Evolutionary conservation across 2,888 invertebrate species (phyloP).

Genomic region (Baronia brevicornis): DNA sequence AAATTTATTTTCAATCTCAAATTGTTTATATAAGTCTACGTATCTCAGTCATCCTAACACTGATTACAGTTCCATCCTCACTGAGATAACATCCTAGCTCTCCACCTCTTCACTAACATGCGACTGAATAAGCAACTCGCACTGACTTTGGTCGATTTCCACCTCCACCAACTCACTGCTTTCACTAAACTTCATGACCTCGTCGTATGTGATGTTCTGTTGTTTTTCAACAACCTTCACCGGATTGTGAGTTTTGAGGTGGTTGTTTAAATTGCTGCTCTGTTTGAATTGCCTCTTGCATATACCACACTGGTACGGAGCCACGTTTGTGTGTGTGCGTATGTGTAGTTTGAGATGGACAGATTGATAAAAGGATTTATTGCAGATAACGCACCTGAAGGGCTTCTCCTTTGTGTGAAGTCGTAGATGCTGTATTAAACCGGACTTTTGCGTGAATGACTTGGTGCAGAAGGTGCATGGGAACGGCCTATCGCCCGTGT

Average conservation of each 20-base stretch:
- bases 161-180: too few relatives aligned
- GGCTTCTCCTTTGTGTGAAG: slow-evolving; percentile 61
- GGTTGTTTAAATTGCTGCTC: slow-evolving; percentile 60
- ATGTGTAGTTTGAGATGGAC: slow-evolving; percentile 60
- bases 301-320: slow-evolving; percentile 57
- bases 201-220: slow-evolving; percentile 32
- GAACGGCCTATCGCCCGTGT: slow-evolving; percentile 57
- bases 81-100: too few relatives aligned
- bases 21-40: too few relatives aligned
- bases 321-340: slow-evolving; percentile 60
- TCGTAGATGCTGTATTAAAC: slow-evolving; percentile 58
- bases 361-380: slow-evolving; percentile 58
- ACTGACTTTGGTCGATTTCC: too few relatives aligned
- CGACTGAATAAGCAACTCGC: too few relatives aligned
- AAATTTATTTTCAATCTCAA: too few relatives aligned
- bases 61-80: too few relatives aligned
- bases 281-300: slow-evolving; percentile 60
- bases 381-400: slow-evolving; percentile 59
- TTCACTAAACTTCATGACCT: slow-evolving; percentile 35
- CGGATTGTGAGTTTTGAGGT: slow-evolving; percentile 52
- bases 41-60: too few relatives aligned
- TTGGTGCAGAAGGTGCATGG: slow-evolving; percentile 53
- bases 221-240: slow-evolving; percentile 42
- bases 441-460: slow-evolving; percentile 64
- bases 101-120: too few relatives aligned